Conservation (phyloP, 2,888 invertebrate genomes). For the Cylindroiulus punctatus region DNA sequence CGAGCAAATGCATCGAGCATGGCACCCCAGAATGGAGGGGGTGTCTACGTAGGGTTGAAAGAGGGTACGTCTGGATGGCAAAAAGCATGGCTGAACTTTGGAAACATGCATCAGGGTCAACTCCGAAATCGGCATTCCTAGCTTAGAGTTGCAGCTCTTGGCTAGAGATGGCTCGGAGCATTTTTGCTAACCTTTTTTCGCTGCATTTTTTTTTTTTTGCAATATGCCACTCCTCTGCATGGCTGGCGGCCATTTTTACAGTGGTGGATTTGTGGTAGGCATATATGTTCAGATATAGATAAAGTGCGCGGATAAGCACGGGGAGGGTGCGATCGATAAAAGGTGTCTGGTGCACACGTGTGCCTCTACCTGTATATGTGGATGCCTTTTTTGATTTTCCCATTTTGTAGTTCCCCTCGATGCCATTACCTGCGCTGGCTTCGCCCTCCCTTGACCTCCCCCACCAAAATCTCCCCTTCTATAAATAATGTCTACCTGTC, state of each 20-base stretch:
- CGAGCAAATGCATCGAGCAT: conserved; percentile 12
- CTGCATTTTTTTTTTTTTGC: conserved; percentile 36
- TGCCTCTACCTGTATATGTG: conserved; percentile 18
- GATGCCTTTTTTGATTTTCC: conserved; percentile 42
- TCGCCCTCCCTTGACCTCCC: conserved; percentile 43
- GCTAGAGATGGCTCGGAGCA: background rate
- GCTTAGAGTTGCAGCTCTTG: conserved; percentile 8
- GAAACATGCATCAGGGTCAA: background rate
- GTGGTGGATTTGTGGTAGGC: conserved; percentile 45
- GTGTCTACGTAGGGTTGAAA: background rate
- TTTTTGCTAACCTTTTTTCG: background rate
- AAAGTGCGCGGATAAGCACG: conserved; percentile 26
- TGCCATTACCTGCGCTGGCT: background rate
- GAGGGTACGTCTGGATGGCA: conserved; percentile 22
- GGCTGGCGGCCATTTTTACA: conserved; percentile 38
- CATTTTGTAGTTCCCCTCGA: conserved; percentile 39
- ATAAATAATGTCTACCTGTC: conserved; percentile 47
- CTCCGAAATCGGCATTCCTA: background rate
- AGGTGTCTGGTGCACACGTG: conserved; percentile 40
- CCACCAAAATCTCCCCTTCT: conserved; percentile 43
- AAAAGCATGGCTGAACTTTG: background rate
- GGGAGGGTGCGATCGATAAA: conserved; percentile 45
- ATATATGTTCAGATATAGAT: conserved; percentile 30
- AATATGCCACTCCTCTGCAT: background rate
- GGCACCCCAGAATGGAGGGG: conserved; percentile 40